Percentiles rank a stretch among this genome's conserved stretches.
These are phyloP conservation scores for Gymnoscopelus microlampas DNA, from an alignment of 2,797 vertebrate species.

Conservation along the genomic window DNA sequence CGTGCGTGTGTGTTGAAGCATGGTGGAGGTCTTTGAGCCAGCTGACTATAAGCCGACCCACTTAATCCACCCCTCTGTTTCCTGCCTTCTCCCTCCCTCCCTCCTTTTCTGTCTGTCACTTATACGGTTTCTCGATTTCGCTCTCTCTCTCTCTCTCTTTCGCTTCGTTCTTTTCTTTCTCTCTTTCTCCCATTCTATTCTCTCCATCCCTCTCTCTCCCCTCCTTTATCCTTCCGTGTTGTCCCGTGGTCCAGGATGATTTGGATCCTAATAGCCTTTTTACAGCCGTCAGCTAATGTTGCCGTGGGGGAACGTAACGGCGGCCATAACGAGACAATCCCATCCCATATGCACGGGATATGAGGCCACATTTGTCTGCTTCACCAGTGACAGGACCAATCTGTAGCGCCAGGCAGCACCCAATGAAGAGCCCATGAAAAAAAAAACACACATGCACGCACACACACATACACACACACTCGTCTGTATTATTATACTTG, in stretches of 20 bases:
- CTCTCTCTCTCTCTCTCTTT: conserved; percentile 43
- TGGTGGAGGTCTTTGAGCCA: conserved; percentile 31
- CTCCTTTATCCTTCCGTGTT: not conserved
- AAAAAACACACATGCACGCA: not conserved
- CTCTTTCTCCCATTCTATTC: not conserved
- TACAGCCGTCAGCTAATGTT: conserved; percentile 78
- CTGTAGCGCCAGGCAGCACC: conserved; percentile 55
- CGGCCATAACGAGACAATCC: conserved; percentile 76
- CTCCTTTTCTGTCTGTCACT: conserved; percentile 34
- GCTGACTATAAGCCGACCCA: conserved; percentile 22
- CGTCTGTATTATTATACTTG: not conserved
- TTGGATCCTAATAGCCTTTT: conserved; percentile 81
- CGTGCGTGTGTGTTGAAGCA: conserved; percentile 28
- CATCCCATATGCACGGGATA: conserved; percentile 70
- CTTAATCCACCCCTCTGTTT: conserved; percentile 45
- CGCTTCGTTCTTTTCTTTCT: conserved; percentile 43
- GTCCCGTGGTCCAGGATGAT: not conserved
- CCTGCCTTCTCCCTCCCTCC: conserved; percentile 41
- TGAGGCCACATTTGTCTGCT: conserved; percentile 75
- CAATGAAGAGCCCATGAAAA: conserved; percentile 45
- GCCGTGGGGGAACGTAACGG: conserved; percentile 74
- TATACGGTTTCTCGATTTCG: not conserved
- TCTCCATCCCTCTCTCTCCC: not conserved
- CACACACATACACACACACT: not conserved
- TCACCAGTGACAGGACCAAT: conserved; percentile 72